Evolutionary conservation across 2,113 vertebrate genomes (phyloP).

Genomic region (Elephas maximus): DNA sequence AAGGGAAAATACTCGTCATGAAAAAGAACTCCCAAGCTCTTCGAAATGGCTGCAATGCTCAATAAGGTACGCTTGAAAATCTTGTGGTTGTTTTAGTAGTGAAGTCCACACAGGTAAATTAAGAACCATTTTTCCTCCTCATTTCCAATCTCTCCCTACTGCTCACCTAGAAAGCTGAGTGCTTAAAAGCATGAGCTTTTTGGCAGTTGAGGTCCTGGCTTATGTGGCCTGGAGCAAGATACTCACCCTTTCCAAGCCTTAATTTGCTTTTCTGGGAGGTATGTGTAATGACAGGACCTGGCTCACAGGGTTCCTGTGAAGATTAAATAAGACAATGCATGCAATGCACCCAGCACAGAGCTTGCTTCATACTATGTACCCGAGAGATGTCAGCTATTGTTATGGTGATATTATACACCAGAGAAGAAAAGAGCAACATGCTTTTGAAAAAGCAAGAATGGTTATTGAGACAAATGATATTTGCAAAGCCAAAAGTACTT

Average conservation of each 20-base stretch:
- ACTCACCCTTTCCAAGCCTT: neutral
- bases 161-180: neutral
- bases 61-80: neutral
- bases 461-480: neutral
- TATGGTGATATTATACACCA: neutral
- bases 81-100: neutral
- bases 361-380: too few relatives aligned
- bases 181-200: neutral
- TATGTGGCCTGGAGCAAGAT: neutral
- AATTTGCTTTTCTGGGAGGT: neutral
- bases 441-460: neutral
- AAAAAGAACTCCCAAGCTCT: neutral
- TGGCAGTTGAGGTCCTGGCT: neutral
- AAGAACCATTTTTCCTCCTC: neutral
- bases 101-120: neutral
- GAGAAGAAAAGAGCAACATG: neutral
- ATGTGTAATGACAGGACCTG: too few relatives aligned
- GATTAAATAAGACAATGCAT: neutral
- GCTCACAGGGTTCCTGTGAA: accelerated
- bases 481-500: neutral
- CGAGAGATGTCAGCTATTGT: neutral
- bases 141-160: too few relatives aligned
- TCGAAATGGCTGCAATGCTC: neutral
- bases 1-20: neutral
- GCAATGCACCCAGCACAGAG: neutral